These are phyloP conservation scores for Listronotus oregonensis DNA, from an alignment of 1,140 invertebrate genomes.

Conservation along the genomic window DNA sequence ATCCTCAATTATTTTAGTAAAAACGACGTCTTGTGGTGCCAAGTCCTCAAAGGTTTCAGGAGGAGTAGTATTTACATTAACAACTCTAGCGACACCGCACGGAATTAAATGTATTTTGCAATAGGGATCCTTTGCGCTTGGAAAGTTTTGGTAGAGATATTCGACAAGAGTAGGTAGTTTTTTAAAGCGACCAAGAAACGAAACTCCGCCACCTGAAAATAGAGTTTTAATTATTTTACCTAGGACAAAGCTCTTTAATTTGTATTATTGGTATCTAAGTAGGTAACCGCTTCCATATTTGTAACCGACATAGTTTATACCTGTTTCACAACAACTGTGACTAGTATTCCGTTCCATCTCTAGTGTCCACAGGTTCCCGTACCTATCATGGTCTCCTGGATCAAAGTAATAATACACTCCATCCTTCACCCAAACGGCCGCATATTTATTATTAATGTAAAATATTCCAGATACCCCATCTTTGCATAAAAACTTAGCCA, in stretches of 20 bases:
- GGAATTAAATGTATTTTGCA: slow-evolving; percentile 38
- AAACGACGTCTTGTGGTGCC: slow-evolving; percentile 12
- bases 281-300: no score
- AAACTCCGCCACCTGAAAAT: slow-evolving; percentile 34
- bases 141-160: slow-evolving; percentile 28
- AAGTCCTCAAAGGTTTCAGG: slow-evolving; percentile 41
- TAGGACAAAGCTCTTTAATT: background rate
- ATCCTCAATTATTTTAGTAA: slow-evolving; percentile 17
- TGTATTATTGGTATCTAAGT: background rate
- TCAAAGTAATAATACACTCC: slow-evolving; percentile 48
- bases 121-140: slow-evolving; percentile 14
- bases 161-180: slow-evolving; percentile 31
- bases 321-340: background rate
- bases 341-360: slow-evolving; percentile 24
- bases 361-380: slow-evolving; percentile 41
- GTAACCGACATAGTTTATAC: background rate
- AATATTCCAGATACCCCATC: slow-evolving; percentile 34
- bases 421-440: slow-evolving; percentile 41
- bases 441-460: slow-evolving; percentile 28
- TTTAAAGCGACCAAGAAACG: slow-evolving; percentile 38
- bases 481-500: slow-evolving; percentile 40
- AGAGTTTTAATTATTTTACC: background rate
- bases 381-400: slow-evolving; percentile 46
- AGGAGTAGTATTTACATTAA: slow-evolving; percentile 39
- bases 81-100: slow-evolving; percentile 40